Percentiles rank a stretch among this genome's conserved stretches.
phyloP scores from a whole-genome alignment of 2,113 vertebrate species.

The Percopsis transmontana region DNA sequence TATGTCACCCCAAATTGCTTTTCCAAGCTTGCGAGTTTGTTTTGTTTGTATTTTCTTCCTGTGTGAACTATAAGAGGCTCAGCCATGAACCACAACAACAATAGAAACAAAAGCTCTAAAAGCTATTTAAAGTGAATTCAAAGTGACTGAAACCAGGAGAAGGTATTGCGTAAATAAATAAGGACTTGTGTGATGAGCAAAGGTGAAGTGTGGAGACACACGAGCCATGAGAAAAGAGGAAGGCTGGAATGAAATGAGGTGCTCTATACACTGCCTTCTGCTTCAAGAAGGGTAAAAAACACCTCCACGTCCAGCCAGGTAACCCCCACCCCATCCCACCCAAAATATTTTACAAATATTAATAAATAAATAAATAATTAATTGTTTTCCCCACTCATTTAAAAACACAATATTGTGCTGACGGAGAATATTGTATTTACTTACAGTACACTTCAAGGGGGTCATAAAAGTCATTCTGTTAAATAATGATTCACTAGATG shows the following conservation, averaged over 20 bases:
- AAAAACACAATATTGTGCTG: neutral
- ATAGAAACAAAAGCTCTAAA: slow-evolving; percentile 20
- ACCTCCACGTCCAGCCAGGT: too few species aligned
- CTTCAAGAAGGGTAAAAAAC: too few species aligned
- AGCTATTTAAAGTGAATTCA: slow-evolving; percentile 24
- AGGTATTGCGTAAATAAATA: slow-evolving; percentile 57
- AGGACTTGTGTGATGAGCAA: slow-evolving; percentile 69
- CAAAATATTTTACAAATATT: neutral
- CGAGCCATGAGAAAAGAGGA: slow-evolving; percentile 45
- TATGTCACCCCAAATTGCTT: too few species aligned
- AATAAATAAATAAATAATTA: neutral
- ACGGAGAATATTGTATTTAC: slow-evolving; percentile 30
- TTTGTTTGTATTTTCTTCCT: too few species aligned
- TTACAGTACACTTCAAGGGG: slow-evolving; percentile 2
- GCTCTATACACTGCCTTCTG: too few species aligned
- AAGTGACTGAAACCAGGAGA: slow-evolving; percentile 36
- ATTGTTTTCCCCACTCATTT: neutral
- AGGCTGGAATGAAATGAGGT: neutral
- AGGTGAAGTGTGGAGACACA: slow-evolving; percentile 51
- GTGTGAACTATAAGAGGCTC: too few species aligned
- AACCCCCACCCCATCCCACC: neutral
- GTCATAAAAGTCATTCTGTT: slow-evolving; percentile 6
- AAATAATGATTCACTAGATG: slow-evolving; percentile 47
- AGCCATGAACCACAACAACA: neutral
- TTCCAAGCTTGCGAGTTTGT: too few species aligned